These are phyloP conservation scores for Trissolcus brochymenae DNA, from an alignment of 2,888 invertebrate genomes.

Conservation along the genomic window DNA sequence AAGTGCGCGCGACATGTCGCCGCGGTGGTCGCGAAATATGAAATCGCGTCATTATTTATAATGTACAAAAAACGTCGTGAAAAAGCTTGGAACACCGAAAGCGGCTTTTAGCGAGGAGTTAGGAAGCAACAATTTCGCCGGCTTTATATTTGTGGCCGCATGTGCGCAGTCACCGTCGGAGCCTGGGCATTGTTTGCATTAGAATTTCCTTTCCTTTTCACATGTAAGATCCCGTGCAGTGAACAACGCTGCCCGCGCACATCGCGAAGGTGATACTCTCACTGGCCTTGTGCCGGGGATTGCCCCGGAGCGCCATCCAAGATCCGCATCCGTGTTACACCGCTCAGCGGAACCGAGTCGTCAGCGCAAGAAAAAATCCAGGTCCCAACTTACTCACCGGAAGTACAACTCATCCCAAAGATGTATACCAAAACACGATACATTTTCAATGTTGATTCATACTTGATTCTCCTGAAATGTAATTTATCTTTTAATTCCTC, in stretches of 20 bases:
- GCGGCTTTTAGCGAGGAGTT: constrained; percentile 11
- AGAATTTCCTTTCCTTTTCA: constrained; percentile 53
- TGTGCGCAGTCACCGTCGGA: constrained; percentile 19
- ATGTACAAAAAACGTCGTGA: constrained; percentile 6
- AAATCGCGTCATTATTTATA: constrained; percentile 31
- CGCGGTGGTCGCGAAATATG: constrained; percentile 15
- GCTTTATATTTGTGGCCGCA: constrained; percentile 24
- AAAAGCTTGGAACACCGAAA: constrained; percentile 13
- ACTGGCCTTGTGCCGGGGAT: constrained; percentile 50
- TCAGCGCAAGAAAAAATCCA: constrained; percentile 19
- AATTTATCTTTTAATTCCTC: too few species aligned
- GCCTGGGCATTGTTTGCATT: constrained; percentile 44
- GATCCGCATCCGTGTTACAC: constrained; percentile 54
- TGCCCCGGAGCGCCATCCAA: constrained; percentile 43
- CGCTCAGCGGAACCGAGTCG: constrained; percentile 39
- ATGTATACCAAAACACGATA: too few species aligned
- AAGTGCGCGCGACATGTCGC: constrained; percentile 11
- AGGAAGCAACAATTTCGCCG: constrained; percentile 33
- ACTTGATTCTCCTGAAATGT: too few species aligned
- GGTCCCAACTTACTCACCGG: constrained; percentile 31
- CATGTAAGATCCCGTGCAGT: constrained; percentile 21
- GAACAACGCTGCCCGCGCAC: constrained; percentile 21
- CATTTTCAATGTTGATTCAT: too few species aligned
- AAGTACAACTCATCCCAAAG: constrained; percentile 11
- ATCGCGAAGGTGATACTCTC: constrained; percentile 47